Base-by-base conservation (phyloP, 2,797 vertebrate species). In the Protonibea diacanthus region DNA sequence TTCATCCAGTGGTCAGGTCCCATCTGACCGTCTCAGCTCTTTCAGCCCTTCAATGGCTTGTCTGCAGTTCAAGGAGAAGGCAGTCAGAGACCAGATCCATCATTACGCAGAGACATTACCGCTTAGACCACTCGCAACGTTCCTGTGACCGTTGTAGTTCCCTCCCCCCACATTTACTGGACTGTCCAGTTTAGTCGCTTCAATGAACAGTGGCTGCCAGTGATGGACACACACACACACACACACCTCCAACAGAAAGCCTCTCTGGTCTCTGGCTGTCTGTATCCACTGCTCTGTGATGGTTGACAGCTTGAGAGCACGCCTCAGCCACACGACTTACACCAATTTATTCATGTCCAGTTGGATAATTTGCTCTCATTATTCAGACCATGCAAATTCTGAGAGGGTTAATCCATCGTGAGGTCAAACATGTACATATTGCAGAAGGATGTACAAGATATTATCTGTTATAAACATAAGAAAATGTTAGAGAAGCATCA, bases 281-380 rank as follows among this genome's bases (percentile, higher is more conserved):
- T 96, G 94, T 90, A 92, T 95, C 96, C 97, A 97, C 96, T 96
- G 93, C 96, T 98, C 97, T 97, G 97, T 96, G 92, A 96, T 76
- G 97, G 97, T 98, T 98, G 97, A 98, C 96, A 92, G 95, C 95
- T 96, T 92, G 95, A 96, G 96, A 95, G 94, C 93, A 94, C 95
- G 73, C 92, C 94, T 93, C 95, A 94, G 96, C 95, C 95, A 94
- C 95, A 91, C 75, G 86, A 88, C 86, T 88, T 88, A 78, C 80
- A 91, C 87, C 80, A 21, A 48, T 65, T 45, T 75, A 62, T 84
- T 84, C 66, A 71, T 56, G 23, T 74, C 42, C 77, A 76, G 70
- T 70, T 44, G 40, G 40, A 75, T 57, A 74, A 63, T 73, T 75
- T 65, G 44, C 17, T 74, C 82, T 76, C 11, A 83, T 82, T 76